Evolutionary conservation across 2,888 invertebrate genomes (phyloP), one percentile per base, ranked within the genome.

Genomic region (Molanna angustata): DNA sequence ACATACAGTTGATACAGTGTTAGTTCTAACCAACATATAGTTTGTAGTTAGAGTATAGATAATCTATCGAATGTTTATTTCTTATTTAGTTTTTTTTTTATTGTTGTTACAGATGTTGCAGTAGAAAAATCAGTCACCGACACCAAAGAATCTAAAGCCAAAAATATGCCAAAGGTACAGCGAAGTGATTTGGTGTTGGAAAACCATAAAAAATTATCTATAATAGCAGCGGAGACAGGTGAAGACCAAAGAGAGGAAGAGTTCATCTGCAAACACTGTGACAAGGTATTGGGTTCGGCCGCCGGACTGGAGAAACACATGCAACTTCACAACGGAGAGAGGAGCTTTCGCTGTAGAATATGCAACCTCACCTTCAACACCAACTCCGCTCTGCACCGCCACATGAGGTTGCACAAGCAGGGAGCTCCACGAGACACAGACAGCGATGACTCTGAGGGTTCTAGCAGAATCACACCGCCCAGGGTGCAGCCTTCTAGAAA

Each of bases 361-460:
- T 91, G 90, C 69, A 82, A 84, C 50, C 83, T 88, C 70, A 84
- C 88, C 33, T 91, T 91, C 70, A 89, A 89, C 27, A 90, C 90
- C 11, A 90, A 90, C 67, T 90, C 89, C 19, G 90, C 89, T 69
- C 89, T 91, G 89, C 89, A 89, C 66, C 76, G 90, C 32, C 91
- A 91, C 68, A 82, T 87, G 78, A 78, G 88, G 54, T 88, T 86
- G 2, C 86, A 87, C 67, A 79, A 79, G 56, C 73, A 73, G 59
- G 77, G 74, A 62, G 68, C 67, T 46, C 67, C 67, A 35, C 65
- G 66, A 45, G 49, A 49, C 16, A 64, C 65, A 43, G 67, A 67
- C 60, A 62, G 54, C 21, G 62, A 59, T 32, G 59, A 61, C 22
- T 58, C 58, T 3, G 61, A 59, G n/a, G 59, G 59, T 27, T 55